phyloP scores from a whole-genome alignment of 2,797 vertebrate genomes.

The Manis pentadactyla region DNA sequence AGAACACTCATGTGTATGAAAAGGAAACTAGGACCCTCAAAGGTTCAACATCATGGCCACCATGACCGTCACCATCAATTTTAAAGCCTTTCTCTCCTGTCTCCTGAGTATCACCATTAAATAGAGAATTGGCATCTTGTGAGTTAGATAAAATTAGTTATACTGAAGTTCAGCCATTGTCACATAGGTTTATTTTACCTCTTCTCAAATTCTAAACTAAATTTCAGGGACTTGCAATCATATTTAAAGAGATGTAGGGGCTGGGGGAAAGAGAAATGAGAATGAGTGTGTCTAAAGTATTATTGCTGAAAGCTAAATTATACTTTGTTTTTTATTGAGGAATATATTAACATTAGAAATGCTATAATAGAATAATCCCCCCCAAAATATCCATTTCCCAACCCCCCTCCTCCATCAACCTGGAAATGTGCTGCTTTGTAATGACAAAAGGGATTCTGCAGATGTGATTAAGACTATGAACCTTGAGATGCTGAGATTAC shows the following conservation, averaged over 20 bases:
- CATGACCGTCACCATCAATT: not conserved
- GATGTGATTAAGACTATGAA: not conserved
- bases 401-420: not conserved
- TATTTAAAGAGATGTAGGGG: not conserved
- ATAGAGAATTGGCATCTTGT: not conserved
- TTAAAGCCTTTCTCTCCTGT: not conserved
- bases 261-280: not conserved
- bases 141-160: not conserved
- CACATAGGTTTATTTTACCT: not conserved
- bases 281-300: not conserved
- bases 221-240: not conserved
- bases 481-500: not conserved
- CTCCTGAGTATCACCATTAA: not conserved
- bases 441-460: not conserved
- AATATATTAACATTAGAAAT: not conserved
- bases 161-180: not conserved
- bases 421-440: not conserved
- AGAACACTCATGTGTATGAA: not conserved
- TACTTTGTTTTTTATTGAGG: not conserved
- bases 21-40: not conserved
- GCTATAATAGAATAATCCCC: not conserved
- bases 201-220: slow-evolving; percentile 8
- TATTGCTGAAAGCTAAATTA: not conserved
- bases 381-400: not conserved
- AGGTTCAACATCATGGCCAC: not conserved